Evolutionary conservation across 2,888 invertebrate genomes (phyloP).

Genomic region (Diloba caeruleocephala): DNA sequence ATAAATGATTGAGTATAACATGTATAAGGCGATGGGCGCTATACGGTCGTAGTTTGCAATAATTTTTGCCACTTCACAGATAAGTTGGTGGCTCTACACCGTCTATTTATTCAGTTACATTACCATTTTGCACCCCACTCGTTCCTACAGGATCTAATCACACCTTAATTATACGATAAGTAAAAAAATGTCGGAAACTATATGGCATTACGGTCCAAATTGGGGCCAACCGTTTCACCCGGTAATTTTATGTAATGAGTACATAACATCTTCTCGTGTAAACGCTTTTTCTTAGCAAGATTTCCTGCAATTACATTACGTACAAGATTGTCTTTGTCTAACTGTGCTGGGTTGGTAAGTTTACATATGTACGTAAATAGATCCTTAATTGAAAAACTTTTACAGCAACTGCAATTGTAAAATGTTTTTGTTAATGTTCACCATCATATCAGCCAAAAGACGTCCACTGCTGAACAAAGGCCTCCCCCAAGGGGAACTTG

Average conservation of each 20-base stretch:
- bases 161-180: slow-evolving; percentile 37
- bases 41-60: too few relatives aligned
- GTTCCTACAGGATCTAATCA: slow-evolving; percentile 38
- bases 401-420: too few relatives aligned
- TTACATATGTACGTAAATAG: not conserved
- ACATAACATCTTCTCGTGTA: slow-evolving; percentile 17
- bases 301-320: slow-evolving; percentile 15
- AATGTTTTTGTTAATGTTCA: too few relatives aligned
- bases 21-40: too few relatives aligned
- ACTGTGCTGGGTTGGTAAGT: not conserved
- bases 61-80: too few relatives aligned
- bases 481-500: too few relatives aligned
- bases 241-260: slow-evolving; percentile 40
- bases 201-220: slow-evolving; percentile 21
- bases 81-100: too few relatives aligned
- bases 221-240: slow-evolving; percentile 16
- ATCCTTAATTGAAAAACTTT: too few relatives aligned
- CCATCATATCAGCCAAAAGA: too few relatives aligned
- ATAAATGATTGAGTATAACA: too few relatives aligned
- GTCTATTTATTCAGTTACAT: slow-evolving; percentile 41
- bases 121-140: slow-evolving; percentile 36
- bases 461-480: too few relatives aligned
- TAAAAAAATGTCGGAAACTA: slow-evolving; percentile 38
- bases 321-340: slow-evolving; percentile 12
- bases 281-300: slow-evolving; percentile 20